Percentiles rank a stretch among this genome's conserved stretches.
Evolutionary conservation across 2,797 vertebrate genomes (phyloP).

Genomic region (Neostethus bicornis): DNA sequence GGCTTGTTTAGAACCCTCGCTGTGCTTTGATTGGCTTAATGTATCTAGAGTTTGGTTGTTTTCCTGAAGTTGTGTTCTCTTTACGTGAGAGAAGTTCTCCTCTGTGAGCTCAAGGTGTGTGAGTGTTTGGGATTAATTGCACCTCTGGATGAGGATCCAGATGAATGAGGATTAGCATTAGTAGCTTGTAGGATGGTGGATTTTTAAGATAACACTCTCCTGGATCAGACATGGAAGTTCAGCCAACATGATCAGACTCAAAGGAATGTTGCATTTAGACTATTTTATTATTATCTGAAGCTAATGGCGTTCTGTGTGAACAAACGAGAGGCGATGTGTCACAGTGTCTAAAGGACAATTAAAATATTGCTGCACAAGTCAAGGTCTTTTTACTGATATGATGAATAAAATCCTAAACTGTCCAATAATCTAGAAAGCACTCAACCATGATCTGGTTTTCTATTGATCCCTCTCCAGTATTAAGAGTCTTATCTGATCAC

Average conservation of each 20-base stretch:
- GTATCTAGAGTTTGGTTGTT: constrained; percentile 30
- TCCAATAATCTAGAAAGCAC: constrained; percentile 16
- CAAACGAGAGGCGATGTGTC: constrained; percentile 14
- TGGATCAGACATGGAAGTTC: constrained; percentile 57
- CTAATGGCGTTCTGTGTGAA: background rate
- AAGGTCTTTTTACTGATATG: background rate
- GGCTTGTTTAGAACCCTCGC: constrained; percentile 54
- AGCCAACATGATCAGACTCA: constrained; percentile 27
- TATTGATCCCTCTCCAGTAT: constrained; percentile 56
- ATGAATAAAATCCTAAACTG: constrained; percentile 14
- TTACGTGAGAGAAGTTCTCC: constrained; percentile 15
- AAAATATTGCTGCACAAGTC: background rate
- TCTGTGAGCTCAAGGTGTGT: constrained; percentile 7
- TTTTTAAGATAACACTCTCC: constrained; percentile 45
- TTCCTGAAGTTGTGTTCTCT: constrained; percentile 28
- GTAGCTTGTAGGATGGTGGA: constrained; percentile 52
- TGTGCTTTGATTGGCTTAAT: constrained; percentile 23
- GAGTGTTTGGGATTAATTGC: constrained; percentile 50
- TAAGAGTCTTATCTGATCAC: constrained; percentile 42
- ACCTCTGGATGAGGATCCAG: constrained; percentile 49
- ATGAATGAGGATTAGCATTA: constrained; percentile 68
- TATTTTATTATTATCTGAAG: too few relatives aligned
- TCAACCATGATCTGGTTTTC: constrained; percentile 28
- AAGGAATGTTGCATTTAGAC: constrained; percentile 18
- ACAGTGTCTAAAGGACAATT: constrained; percentile 5